Base-by-base conservation (phyloP, 2,888 invertebrate genomes). In the Carcina quercana region DNA sequence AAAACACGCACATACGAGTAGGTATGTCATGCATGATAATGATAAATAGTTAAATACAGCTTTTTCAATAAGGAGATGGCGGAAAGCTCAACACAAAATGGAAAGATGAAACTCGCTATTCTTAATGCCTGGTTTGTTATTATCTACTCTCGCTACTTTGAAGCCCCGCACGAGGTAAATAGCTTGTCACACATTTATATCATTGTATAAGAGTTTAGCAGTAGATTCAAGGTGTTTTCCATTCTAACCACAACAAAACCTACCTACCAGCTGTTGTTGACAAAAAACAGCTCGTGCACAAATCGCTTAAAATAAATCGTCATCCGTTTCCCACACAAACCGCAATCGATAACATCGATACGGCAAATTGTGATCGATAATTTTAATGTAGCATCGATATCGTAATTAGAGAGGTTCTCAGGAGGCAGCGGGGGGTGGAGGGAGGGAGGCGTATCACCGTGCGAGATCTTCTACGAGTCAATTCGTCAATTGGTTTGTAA, bases 371-470 rank as follows among this genome's bases (percentile, higher is more conserved):
- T 52, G 49, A 65, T 70, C 70, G 66, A 72, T 70, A 64, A 54
- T 51, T 59, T 59, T 56, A 59, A 63, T 53, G 38, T 37, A 22
- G 20, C 15, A 32, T 29, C 26, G 36, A 34, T 34, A 33, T 15
- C 39, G 56, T 75, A 78, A 76, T 66, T 68, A 78, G 67, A 68
- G 64, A 60, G 59, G 73, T 79, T 79, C 74, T 73, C 79, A 74
- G 65, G 64, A 67, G 59, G 43, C 69, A 58, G 59, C 73, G 59
- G 79, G 75, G 46, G 50, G 61, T 67, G 72, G 74, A 70, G 48
- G 68, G 56, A 37, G 46, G 44, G n/a, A n/a, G n/a, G n/a, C n/a
- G 30, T 79, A 82, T 82, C 82, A 66, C 48, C 69, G 68, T 82
- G 82, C 71, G 82, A 82, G 75, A 82, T 82, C 80, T 62, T 65